A percentile compares a stretch with the other conserved stretches of the same genome.
Evolutionary conservation across 2,888 invertebrate species (phyloP).

Genomic region (Mythimna albipuncta): DNA sequence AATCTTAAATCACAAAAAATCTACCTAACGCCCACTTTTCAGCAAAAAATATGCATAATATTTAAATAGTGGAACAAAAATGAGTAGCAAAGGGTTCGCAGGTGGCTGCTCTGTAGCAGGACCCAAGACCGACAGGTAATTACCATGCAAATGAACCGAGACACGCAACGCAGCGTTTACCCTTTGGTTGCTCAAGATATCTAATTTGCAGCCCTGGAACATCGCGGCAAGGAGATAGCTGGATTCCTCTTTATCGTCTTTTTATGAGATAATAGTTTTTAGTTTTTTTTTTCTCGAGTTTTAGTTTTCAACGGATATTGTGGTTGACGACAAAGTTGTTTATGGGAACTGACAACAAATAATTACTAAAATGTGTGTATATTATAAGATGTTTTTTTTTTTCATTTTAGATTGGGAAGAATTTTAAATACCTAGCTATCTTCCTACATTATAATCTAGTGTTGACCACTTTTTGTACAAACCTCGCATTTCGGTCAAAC

Average conservation of each 20-base stretch:
- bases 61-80: constrained; percentile 70
- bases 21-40: constrained; percentile 11
- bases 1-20: constrained; percentile 8
- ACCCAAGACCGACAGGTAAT: constrained; percentile 82
- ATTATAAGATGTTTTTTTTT: background rate
- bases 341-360: background rate
- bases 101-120: constrained; percentile 69
- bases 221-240: constrained; percentile 37
- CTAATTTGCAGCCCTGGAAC: constrained; percentile 53
- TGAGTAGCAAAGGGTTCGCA: constrained; percentile 70
- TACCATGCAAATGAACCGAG: constrained; percentile 87
- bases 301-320: constrained; percentile 19
- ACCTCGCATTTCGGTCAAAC: background rate
- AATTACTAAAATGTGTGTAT: background rate
- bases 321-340: constrained; percentile 24
- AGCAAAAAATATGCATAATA: constrained; percentile 74
- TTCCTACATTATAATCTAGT: no score
- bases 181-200: constrained; percentile 60
- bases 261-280: constrained; percentile 18
- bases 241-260: constrained; percentile 33
- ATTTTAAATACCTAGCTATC: background rate
- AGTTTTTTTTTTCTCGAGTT: background rate
- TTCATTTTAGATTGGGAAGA: background rate
- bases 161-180: constrained; percentile 64
- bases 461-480: background rate